Evolutionary conservation across 2,797 vertebrate species (phyloP), one percentile per base, ranked within the genome.

Genomic region (Jordanella pulchra): DNA sequence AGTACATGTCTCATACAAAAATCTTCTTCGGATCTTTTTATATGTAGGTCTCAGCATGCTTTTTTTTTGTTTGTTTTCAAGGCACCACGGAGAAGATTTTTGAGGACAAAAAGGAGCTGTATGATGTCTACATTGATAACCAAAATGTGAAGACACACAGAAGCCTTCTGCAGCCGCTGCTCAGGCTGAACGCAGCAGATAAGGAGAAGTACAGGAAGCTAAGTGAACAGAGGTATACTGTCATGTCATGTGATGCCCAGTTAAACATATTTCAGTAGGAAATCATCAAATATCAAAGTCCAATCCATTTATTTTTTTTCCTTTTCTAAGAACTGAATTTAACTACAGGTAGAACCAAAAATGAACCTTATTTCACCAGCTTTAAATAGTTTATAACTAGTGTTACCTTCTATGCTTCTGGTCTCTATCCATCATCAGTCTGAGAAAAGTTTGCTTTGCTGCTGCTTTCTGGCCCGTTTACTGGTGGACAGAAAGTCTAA

Each of bases 51-150:
- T 63, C 5, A 25, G 2, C 30, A 3, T 64, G 14, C 60, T 69
- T 39, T 15, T 65, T 63, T 50, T 13, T 4, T 68, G 1, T 68
- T 18, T 73, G 1, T 42, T 63, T 78, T 12, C 27, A 75, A 99
- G 97, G 98, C 91, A 99, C 98, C 67, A 99, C 97, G 1, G 97
- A 99, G 94, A 99, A 99, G 94, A 99, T 99, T 56, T 99, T 99
- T 50, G 97, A 98, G 91, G 96, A 98, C 82, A 99, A 99, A 86
- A 96, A 92, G 75, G 96, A 97, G 44, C 95, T 99, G 45, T 99
- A 99, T 0, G 97, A 99, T 1, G 95, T 99, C 23, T 99, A 98
- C 0, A 91, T 99, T 35, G 97, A 99, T 72, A 99, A 99, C 93
- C 98, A 99, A 94, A 99, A 99, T n/a, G 98, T 99, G 90, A 98